Evolutionary conservation across 2,113 vertebrate genomes (phyloP), one percentile per base, ranked within the genome.

Genomic region (Steatornis caripensis): DNA sequence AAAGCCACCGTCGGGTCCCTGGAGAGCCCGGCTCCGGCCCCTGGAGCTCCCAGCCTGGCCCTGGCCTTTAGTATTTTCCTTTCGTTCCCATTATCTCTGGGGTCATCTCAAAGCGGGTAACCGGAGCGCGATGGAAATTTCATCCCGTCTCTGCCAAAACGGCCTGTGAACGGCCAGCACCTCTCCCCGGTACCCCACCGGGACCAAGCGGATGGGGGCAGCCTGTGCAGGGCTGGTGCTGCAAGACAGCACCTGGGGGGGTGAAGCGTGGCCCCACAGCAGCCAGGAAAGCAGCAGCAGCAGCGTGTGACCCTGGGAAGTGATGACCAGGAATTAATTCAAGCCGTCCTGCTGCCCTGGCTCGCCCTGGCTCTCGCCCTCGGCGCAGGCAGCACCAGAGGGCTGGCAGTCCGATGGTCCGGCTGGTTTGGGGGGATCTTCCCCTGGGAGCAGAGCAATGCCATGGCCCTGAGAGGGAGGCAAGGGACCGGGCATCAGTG

Each of bases 1-100:
- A 88, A 96, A 95, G 94, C 68, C 91, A 68, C 90, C 23, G 21
- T 71, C 0, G 30, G 72, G 92, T 96, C 94, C 96, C 93, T 90
- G 84, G 94, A 96, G 96, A 96, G 92, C 68, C 61, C 29, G 0
- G 92, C 78, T 94, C 91, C n/a, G 0, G 95, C 88, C 96, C 90
- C 94, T 39, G 2, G 84, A 95, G 91, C 93, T 97, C 95, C 80
- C 92, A 91, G 80, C 78, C 78, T 11, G 39, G 86, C 91, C 77
- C 36, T 66, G 85, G 78, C 88, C 88, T 93, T 87, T 76, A 66
- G 43, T 94, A 97, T 90, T 87, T 92, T 91, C 82, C 78, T 89
- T 94, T 91, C 88, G 89, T 96, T 94, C 81, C 55, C 66, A 54
- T 62, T 95, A 95, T 96, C 95, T 97, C 75, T 22, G n/a, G 83